These are phyloP conservation scores for Drosophila kokeensis DNA, from an alignment of 2,888 invertebrate species.

Conservation along the genomic window DNA sequence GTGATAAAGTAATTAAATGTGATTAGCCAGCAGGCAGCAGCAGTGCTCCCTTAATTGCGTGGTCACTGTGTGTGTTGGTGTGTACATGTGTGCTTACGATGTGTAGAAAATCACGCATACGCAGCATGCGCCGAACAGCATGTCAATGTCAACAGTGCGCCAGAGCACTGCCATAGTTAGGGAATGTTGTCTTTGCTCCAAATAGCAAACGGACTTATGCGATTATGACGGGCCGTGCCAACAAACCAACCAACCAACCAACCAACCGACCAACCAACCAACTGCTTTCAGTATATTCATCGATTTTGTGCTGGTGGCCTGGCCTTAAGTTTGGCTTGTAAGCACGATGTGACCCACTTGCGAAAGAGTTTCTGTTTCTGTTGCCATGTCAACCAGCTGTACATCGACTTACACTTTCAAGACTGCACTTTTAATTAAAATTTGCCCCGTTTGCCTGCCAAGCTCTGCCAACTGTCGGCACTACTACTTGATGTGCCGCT, in stretches of 20 bases:
- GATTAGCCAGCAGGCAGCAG: conserved; percentile 61
- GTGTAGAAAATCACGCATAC: conserved; percentile 67
- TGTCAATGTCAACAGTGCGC: conserved; percentile 72
- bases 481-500: conserved; percentile 32
- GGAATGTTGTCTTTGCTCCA: conserved; percentile 57
- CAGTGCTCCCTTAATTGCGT: conserved; percentile 12
- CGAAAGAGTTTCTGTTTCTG: conserved; percentile 33
- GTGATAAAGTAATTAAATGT: conserved; percentile 62
- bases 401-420: conserved; percentile 23
- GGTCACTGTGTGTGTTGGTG: conserved; percentile 17
- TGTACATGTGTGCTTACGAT: conserved; percentile 5
- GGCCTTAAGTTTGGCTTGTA: conserved; percentile 52
- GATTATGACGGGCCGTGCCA: conserved; percentile 51
- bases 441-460: conserved; percentile 9
- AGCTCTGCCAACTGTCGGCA: neutral
- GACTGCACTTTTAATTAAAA: conserved; percentile 40
- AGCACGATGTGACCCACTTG: conserved; percentile 59
- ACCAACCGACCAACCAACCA: neutral
- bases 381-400: conserved; percentile 15
- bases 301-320: conserved; percentile 25
- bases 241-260: neutral
- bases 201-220: conserved; percentile 71
- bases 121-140: conserved; percentile 54
- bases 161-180: conserved; percentile 34
- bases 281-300: conserved; percentile 16